Evolutionary conservation across 2,888 invertebrate species (phyloP).

Genomic region (Eumacrocentrus americanus): DNA sequence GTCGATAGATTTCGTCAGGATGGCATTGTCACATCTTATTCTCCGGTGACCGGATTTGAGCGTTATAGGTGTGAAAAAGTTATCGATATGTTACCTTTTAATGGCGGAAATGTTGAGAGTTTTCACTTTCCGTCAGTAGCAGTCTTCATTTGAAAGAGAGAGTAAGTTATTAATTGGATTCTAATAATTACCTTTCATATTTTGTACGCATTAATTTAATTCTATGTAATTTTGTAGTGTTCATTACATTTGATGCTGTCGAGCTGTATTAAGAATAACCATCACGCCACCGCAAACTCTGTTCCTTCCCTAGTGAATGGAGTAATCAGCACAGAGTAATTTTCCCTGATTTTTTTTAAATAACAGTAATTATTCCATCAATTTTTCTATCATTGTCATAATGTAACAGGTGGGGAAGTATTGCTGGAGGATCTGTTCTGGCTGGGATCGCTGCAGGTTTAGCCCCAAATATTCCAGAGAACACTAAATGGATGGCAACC

Average conservation of each 20-base stretch:
- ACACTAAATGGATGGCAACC: slow-evolving; percentile 71
- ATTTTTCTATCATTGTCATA: slow-evolving; percentile 44
- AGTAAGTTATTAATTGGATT: no score
- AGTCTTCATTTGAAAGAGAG: no score
- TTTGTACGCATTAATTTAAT: no score
- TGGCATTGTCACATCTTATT: slow-evolving; percentile 67
- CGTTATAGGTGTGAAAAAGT: slow-evolving; percentile 70
- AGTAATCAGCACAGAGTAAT: slow-evolving; percentile 50
- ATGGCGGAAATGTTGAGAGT: no score
- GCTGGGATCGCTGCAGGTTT: slow-evolving; percentile 78
- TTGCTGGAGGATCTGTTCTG: slow-evolving; percentile 72
- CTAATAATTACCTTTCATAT: no score
- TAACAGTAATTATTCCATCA: no score
- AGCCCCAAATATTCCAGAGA: slow-evolving; percentile 53
- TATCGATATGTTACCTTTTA: slow-evolving; percentile 67
- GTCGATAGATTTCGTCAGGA: slow-evolving; percentile 79
- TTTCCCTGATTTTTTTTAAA: no score
- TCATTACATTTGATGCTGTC: slow-evolving; percentile 80
- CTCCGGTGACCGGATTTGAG: slow-evolving; percentile 71
- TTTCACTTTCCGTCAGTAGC: no score
- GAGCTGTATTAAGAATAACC: slow-evolving; percentile 69
- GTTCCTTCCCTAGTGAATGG: no score
- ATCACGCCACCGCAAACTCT: no score
- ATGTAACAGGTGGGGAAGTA: slow-evolving; percentile 69
- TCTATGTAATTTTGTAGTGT: slow-evolving; percentile 72